phyloP scores from a whole-genome alignment of 2,797 vertebrate genomes.

The Myotis myotis region DNA sequence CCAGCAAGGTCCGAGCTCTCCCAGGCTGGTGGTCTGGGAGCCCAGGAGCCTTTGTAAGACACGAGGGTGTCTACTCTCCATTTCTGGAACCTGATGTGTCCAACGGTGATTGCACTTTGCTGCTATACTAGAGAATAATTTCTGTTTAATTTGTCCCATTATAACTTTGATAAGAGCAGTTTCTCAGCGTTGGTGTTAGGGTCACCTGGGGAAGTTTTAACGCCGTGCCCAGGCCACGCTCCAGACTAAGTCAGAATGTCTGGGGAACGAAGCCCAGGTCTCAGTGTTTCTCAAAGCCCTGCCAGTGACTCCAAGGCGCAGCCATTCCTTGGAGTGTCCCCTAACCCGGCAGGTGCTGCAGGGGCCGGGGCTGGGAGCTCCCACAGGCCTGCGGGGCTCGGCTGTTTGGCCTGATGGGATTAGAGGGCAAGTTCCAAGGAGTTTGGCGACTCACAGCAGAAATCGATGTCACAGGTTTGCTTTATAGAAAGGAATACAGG shows the following conservation, averaged over 20 bases:
- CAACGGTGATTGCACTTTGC: neutral
- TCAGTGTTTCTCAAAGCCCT: neutral
- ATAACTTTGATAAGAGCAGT: neutral
- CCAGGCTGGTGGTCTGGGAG: neutral
- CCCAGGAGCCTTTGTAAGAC: neutral
- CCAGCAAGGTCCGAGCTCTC: neutral
- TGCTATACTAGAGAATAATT: neutral
- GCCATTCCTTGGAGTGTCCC: neutral
- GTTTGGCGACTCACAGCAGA: neutral
- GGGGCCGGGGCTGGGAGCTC: no score
- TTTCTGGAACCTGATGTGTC: neutral
- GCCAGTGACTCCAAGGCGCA: neutral
- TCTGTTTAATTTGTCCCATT: neutral
- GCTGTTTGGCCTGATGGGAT: neutral
- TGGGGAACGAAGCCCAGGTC: neutral
- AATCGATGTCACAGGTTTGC: neutral
- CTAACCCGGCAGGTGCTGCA: no score
- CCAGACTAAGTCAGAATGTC: neutral
- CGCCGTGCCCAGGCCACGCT: no score
- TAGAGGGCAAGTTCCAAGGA: neutral
- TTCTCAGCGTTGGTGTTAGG: neutral
- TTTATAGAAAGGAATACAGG: neutral
- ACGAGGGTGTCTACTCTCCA: neutral
- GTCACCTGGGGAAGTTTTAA: neutral
- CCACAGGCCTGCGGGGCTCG: neutral